Percentiles rank a stretch among this genome's conserved stretches.
Evolutionary conservation across 2,113 vertebrate species (phyloP).

Genomic region (Megaptera novaeangliae): DNA sequence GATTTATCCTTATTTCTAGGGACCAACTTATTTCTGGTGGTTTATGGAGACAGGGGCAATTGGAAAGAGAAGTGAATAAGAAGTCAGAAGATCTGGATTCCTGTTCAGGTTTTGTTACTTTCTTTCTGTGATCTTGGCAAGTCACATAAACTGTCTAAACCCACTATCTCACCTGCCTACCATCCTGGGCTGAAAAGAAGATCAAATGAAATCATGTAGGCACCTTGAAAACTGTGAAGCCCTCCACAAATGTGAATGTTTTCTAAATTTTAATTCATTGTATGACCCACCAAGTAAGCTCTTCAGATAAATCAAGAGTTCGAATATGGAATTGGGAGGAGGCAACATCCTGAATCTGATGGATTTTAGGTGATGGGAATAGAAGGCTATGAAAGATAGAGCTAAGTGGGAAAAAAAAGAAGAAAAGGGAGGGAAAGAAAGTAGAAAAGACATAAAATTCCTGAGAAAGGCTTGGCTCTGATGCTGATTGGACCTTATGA

Average conservation of each 20-base stretch:
- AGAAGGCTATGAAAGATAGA: not conserved
- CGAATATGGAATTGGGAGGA: not conserved
- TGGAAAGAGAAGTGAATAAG: not conserved
- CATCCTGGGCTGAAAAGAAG: not conserved
- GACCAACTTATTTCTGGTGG: not conserved
- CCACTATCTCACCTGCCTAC: not conserved
- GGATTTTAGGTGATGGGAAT: not conserved
- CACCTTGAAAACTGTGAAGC: not conserved
- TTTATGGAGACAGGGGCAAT: not conserved
- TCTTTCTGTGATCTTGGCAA: not conserved
- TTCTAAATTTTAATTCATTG: conserved; percentile 9
- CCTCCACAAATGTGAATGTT: not conserved
- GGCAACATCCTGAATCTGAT: not conserved
- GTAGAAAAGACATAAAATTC: not conserved
- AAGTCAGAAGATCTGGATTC: not conserved
- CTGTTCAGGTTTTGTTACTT: not conserved
- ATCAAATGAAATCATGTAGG: not conserved
- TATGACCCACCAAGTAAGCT: not conserved
- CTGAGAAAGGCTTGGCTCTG: not conserved
- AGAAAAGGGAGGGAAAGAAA: not conserved
- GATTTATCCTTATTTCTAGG: not conserved
- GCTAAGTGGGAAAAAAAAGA: not conserved
- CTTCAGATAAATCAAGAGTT: not conserved
- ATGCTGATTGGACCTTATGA: not conserved
- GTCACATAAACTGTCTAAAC: not conserved